These are phyloP conservation scores for Hemibagrus wyckioides DNA, from an alignment of 2,113 vertebrate genomes.

Conservation along the genomic window DNA sequence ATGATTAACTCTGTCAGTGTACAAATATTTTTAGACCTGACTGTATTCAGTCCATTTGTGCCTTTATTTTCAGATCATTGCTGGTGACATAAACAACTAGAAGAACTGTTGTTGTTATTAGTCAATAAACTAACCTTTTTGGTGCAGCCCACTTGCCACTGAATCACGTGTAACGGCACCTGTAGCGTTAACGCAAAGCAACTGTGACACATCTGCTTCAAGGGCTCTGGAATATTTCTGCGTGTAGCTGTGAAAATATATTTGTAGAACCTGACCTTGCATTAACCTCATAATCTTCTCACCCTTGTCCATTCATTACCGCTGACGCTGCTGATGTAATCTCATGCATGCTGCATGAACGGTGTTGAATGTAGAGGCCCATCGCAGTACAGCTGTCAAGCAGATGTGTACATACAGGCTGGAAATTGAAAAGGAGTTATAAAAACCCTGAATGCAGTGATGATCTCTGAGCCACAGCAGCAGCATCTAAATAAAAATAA, in stretches of 20 bases:
- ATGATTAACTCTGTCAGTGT: too few species aligned
- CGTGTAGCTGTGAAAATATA: neutral
- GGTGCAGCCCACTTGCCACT: neutral
- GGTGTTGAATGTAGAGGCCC: neutral
- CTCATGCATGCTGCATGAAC: neutral
- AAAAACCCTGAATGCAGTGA: neutral
- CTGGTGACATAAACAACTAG: neutral
- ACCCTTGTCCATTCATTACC: neutral
- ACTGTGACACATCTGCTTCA: neutral
- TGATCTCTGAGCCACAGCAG: neutral
- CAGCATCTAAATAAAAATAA: constrained; percentile 14
- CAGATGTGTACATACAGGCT: neutral
- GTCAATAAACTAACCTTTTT: neutral
- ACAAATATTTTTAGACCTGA: neutral
- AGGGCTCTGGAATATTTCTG: neutral
- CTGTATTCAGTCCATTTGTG: too few species aligned
- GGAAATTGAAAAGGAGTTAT: neutral
- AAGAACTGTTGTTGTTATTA: neutral
- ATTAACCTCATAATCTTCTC: neutral
- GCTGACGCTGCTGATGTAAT: neutral
- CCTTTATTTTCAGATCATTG: neutral
- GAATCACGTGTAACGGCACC: neutral
- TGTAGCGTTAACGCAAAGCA: neutral
- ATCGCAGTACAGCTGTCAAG: neutral
- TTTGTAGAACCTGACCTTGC: neutral